A percentile compares a stretch with the other conserved stretches of the same genome.
Conservation (phyloP, 2,797 vertebrate genomes). For the Phalanger gymnotis region DNA sequence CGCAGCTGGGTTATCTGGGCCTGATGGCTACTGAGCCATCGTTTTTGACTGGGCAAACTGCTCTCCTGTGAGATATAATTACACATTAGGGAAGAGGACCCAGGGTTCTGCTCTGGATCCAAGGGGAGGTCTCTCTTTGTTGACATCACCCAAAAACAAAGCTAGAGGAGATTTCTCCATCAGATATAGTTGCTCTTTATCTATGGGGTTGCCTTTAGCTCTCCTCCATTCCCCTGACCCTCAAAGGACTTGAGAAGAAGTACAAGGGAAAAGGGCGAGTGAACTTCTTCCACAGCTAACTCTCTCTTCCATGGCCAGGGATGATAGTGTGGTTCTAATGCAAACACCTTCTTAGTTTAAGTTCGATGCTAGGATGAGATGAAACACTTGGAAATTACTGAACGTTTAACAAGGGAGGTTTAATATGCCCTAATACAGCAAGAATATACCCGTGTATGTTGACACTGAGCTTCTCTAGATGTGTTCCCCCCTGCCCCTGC, state of each 20-base stretch:
- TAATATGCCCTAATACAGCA: not conserved
- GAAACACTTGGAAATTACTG: not conserved
- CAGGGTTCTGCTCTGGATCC: not conserved
- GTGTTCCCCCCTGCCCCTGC: accelerated
- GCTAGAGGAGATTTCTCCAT: not conserved
- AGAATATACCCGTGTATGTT: not conserved
- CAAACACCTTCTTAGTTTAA: not conserved
- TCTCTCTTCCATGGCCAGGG: not conserved
- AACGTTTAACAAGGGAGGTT: not conserved
- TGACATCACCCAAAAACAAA: not conserved
- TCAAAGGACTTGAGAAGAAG: not conserved
- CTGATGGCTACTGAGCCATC: not conserved
- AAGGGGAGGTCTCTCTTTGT: no score
- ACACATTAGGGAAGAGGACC: not conserved
- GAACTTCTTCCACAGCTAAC: not conserved
- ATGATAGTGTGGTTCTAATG: not conserved
- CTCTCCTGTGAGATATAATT: not conserved
- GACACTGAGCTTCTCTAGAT: not conserved
- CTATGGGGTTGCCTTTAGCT: not conserved
- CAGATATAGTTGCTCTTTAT: not conserved
- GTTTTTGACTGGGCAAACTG: not conserved
- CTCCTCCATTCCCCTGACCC: not conserved
- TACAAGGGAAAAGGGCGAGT: not conserved
- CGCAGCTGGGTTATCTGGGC: not conserved
- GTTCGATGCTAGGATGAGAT: not conserved